Evolutionary conservation across 64 coral and sea anemone genomes (phyloP), one percentile per base, ranked within the genome.

Genomic region (Dendrophyllia cribrosa): DNA sequence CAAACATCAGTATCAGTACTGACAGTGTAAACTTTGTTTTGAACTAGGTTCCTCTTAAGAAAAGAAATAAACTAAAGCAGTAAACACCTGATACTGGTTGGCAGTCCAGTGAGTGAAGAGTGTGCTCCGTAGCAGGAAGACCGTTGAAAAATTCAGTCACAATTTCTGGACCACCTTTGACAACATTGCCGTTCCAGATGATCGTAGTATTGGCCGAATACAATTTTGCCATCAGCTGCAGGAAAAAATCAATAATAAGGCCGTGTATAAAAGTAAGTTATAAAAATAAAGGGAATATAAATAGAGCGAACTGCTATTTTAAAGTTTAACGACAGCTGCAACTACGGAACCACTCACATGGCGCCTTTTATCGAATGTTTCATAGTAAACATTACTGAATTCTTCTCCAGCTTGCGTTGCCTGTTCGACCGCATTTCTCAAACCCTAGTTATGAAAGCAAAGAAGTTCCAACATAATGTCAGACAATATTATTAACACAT

Each of bases 31-130:
- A 34, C 34, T 34, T 34, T 34, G 34, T 34, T 34, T 34, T 34
- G 34, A 34, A 34, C 34, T 34, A 34, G 34, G 34, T 34, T 34
- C 34, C 34, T 34, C 2, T 34, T 34, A 2, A 34, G 34, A 34
- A 34, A 34, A 34, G 34, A 34, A 34, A 34, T 34, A 34, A 34
- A 34, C 34, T 34, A 34, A 34, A 34, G 34, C 34, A 34, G 49
- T 49, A 19, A 82, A 91, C 90, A 97, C 95, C 95, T 97, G 95
- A 86, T 7, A 97, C 92, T 59, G 95, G 95, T 70, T 97, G 95
- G 22, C 95, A 97, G 67, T 97, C 95, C 34, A 97, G 65, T 0
- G 95, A 91, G 56, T 90, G 70, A 2, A 97, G 74, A 14, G 92
- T 97, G 66, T 97, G 92, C 79, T 97, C 87, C 56, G 87, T 91